Conservation (phyloP, 2,888 invertebrate genomes). For the Schizaphis graminum region DNA sequence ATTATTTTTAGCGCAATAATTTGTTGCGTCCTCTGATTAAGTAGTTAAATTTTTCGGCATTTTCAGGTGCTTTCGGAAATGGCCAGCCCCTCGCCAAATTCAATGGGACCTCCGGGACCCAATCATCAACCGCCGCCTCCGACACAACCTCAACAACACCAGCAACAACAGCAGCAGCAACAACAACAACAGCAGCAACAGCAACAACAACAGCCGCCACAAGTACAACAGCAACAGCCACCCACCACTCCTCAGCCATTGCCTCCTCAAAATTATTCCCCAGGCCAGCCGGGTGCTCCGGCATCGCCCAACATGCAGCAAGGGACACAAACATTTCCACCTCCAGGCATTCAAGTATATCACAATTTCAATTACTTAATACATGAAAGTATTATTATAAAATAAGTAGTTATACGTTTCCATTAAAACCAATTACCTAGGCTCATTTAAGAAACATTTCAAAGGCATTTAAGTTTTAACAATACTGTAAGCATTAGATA, state of each 20-base stretch:
- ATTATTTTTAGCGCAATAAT: neutral
- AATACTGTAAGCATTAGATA: neutral
- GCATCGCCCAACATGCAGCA: constrained; percentile 68
- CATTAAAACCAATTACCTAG: neutral
- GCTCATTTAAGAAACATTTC: neutral
- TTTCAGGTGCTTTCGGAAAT: constrained; percentile 60
- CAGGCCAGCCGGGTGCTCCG: constrained; percentile 42
- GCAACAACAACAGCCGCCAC: constrained; percentile 36
- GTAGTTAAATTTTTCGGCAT: neutral
- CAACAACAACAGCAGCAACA: constrained; percentile 28
- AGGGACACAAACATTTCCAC: constrained; percentile 71
- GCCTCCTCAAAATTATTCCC: constrained; percentile 56
- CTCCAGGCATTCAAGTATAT: constrained; percentile 55
- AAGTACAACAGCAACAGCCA: constrained; percentile 22
- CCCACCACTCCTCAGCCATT: constrained; percentile 27
- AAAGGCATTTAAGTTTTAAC: neutral
- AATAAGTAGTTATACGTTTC: neutral
- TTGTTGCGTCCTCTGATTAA: neutral
- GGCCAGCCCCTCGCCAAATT: constrained; percentile 60
- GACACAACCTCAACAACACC: constrained; percentile 71
- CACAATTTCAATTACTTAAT: neutral
- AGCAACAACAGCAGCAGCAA: constrained; percentile 73
- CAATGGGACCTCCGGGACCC: constrained; percentile 71
- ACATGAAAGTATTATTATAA: neutral
- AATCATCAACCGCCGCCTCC: constrained; percentile 77